These are phyloP conservation scores for Bombus pascuorum DNA, from an alignment of 1,140 invertebrate genomes.

Conservation along the genomic window DNA sequence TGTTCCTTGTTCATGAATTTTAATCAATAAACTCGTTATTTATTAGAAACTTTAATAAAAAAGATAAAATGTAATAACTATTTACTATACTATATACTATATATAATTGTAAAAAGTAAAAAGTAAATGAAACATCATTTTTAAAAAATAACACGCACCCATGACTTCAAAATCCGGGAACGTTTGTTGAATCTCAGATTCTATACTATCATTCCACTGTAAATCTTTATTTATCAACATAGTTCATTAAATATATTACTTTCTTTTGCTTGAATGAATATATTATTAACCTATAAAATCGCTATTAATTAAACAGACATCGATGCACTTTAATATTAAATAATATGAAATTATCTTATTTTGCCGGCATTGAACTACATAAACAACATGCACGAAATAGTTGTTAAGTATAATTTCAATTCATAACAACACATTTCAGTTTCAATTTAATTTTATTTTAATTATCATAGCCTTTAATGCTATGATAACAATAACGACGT, in stretches of 20 bases:
- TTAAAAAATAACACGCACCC: slow-evolving; percentile 57
- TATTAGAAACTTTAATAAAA: not conserved
- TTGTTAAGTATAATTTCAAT: not conserved
- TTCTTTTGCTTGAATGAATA: not conserved
- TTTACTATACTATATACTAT: not conserved
- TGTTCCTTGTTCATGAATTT: not conserved
- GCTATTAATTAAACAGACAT: not conserved
- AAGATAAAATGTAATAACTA: not conserved
- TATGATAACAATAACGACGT: not conserved
- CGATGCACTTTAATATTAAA: not conserved
- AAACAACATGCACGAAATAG: not conserved
- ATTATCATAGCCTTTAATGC: too few species aligned
- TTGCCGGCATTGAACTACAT: slow-evolving; percentile 1
- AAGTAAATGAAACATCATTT: not conserved
- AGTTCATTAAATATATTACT: not conserved
- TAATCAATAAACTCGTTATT: not conserved
- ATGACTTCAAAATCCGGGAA: slow-evolving; percentile 70
- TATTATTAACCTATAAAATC: not conserved
- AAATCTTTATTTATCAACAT: slow-evolving; percentile 70
- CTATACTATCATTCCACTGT: slow-evolving; percentile 47
- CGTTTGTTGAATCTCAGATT: slow-evolving; percentile 64
- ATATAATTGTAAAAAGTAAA: not conserved
- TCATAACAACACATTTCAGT: not conserved
- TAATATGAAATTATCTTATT: not conserved
- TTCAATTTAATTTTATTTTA: too few species aligned